These are phyloP conservation scores for Amphipyra berbera DNA, from an alignment of 2,888 invertebrate species.

Conservation along the genomic window DNA sequence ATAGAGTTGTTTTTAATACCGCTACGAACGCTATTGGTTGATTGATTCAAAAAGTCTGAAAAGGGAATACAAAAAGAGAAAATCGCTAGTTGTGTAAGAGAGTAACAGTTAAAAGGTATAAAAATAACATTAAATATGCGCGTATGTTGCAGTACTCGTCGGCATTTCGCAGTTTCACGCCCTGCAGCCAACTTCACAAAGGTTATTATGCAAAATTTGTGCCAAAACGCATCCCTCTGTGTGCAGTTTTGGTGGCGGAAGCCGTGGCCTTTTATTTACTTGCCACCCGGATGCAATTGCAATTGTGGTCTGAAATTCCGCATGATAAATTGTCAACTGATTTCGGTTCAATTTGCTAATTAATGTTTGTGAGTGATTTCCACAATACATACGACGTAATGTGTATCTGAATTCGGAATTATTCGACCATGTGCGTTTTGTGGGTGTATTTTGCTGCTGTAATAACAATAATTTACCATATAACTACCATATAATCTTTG, in stretches of 20 bases:
- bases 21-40: not conserved
- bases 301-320: slow-evolving; percentile 72
- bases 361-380: slow-evolving; percentile 70
- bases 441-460: too few species aligned
- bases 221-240: slow-evolving; percentile 78
- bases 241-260: slow-evolving; percentile 75
- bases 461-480: too few species aligned
- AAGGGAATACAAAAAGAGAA: slow-evolving; percentile 4
- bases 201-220: slow-evolving; percentile 83
- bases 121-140: slow-evolving; percentile 47
- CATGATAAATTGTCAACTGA: slow-evolving; percentile 78
- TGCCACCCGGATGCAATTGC: slow-evolving; percentile 73
- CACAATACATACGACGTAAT: slow-evolving; percentile 35
- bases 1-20: slow-evolving; percentile 1
- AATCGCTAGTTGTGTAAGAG: slow-evolving; percentile 25
- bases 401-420: too few species aligned
- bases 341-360: slow-evolving; percentile 74
- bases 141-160: slow-evolving; percentile 49
- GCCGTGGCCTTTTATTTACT: slow-evolving; percentile 77
- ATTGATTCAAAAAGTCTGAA: slow-evolving; percentile 6
- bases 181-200: slow-evolving; percentile 71
- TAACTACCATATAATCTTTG: too few species aligned
- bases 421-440: too few species aligned
- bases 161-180: slow-evolving; percentile 68
- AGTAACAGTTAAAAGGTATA: slow-evolving; percentile 36